phyloP scores from a whole-genome alignment of 2,888 invertebrate genomes.

The Endotricha flammealis region DNA sequence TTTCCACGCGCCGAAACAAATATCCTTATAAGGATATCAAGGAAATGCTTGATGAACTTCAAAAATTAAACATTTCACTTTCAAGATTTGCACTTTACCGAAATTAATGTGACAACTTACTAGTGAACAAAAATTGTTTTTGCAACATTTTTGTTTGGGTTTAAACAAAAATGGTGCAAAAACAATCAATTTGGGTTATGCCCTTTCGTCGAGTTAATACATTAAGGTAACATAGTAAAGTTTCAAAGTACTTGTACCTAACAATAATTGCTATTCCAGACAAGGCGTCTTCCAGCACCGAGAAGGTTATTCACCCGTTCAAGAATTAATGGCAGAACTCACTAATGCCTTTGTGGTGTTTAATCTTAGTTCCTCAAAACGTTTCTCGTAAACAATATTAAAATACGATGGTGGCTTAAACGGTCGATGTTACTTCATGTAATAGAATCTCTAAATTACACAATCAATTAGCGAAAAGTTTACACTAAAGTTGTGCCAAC shows the following conservation, averaged over 20 bases:
- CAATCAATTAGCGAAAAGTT: not conserved
- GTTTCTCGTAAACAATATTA: conserved; percentile 40
- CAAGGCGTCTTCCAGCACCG: conserved; percentile 47
- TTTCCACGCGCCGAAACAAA: too few species aligned
- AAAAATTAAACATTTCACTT: too few species aligned
- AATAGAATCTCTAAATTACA: not conserved
- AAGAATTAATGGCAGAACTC: conserved; percentile 61
- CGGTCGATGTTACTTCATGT: conserved; percentile 14
- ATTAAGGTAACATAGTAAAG: conserved; percentile 34
- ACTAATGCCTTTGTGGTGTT: conserved; percentile 51
- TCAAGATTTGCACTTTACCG: too few species aligned
- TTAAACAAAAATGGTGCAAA: too few species aligned
- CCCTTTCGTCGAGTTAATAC: conserved; percentile 35
- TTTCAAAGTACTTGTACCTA: conserved; percentile 43
- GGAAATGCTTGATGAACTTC: too few species aligned
- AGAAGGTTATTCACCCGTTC: conserved; percentile 63
- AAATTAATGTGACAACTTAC: too few species aligned
- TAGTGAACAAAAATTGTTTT: too few species aligned
- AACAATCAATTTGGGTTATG: conserved; percentile 15
- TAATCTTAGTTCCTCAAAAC: conserved; percentile 46
- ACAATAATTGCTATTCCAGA: conserved; percentile 69
- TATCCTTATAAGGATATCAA: too few species aligned
- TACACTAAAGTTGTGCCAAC: too few species aligned
- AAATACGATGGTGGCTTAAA: conserved; percentile 25
- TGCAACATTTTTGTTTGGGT: too few species aligned